Evolutionary conservation across 1,140 invertebrate genomes (phyloP).

Genomic region (Panagrolaimus sp.): DNA sequence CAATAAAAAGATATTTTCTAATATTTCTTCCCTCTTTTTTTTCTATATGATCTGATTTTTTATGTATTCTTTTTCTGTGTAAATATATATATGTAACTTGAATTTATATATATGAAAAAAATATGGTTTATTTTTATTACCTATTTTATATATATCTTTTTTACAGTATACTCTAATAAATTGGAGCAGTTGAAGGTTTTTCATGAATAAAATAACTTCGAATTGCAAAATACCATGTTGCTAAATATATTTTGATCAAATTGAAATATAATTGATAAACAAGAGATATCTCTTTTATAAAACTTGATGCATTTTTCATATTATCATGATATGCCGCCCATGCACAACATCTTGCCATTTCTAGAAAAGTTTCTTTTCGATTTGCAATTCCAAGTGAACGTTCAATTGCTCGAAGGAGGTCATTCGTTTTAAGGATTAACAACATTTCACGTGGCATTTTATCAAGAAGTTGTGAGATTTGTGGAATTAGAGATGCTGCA

Average conservation of each 20-base stretch:
- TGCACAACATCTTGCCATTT: slow-evolving; percentile 17
- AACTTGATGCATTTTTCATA: background rate
- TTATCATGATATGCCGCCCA: background rate
- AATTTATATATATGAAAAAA: background rate
- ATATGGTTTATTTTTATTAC: background rate
- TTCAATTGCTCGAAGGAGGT: slow-evolving; percentile 88
- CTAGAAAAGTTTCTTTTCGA: slow-evolving; percentile 48
- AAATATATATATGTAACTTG: slow-evolving; percentile 2
- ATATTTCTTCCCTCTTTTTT: background rate
- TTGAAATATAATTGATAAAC: background rate
- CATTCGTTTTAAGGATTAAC: slow-evolving; percentile 93
- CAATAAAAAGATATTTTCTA: slow-evolving; percentile 14
- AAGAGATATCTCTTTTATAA: background rate
- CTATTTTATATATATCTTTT: slow-evolving; percentile 4
- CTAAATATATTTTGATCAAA: background rate
- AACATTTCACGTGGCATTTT: slow-evolving; percentile 77
- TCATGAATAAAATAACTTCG: background rate
- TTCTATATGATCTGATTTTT: background rate
- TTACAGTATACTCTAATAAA: background rate
- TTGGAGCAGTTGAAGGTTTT: background rate
- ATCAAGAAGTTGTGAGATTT: slow-evolving; percentile 66
- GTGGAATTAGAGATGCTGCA: slow-evolving; percentile 60
- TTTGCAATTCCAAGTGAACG: slow-evolving; percentile 69
- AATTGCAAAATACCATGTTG: slow-evolving; percentile 12
- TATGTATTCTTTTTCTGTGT: background rate